Evolutionary conservation across 2,888 invertebrate genomes (phyloP).

Genomic region (Xanthia icteritia): DNA sequence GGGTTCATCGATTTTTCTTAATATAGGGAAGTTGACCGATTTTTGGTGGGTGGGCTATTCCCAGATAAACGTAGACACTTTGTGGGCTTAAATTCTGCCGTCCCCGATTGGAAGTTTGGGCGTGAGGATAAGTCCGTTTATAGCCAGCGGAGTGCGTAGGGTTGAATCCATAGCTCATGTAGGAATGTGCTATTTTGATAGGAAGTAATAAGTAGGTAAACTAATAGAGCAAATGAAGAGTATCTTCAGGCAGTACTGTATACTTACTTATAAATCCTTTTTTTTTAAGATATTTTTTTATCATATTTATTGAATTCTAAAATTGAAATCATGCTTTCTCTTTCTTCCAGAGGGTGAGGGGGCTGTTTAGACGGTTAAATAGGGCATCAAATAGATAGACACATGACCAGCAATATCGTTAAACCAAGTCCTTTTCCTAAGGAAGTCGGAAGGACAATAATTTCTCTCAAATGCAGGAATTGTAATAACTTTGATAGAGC

Average conservation of each 20-base stretch:
- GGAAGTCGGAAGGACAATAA: neutral
- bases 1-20: neutral
- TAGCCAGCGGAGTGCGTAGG: conserved; percentile 41
- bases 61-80: conserved; percentile 16
- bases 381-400: neutral
- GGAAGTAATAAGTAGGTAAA: conserved; percentile 3
- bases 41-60: neutral
- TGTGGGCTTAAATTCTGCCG: conserved; percentile 31
- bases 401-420: no score
- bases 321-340: neutral
- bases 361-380: neutral
- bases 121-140: conserved; percentile 48
- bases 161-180: conserved; percentile 53
- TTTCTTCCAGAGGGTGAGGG: neutral
- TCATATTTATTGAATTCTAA: neutral
- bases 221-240: neutral
- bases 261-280: neutral
- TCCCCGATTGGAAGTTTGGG: neutral
- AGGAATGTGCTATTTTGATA: conserved; percentile 28
- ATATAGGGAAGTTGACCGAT: neutral
- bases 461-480: conserved; percentile 9
- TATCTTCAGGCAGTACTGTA: neutral
- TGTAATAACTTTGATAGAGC: conserved; percentile 10
- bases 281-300: neutral
- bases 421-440: neutral